A percentile compares a stretch with the other conserved stretches of the same genome.
Conservation (phyloP, 1,140 invertebrate species). For the Zaprionus ornatus region DNA sequence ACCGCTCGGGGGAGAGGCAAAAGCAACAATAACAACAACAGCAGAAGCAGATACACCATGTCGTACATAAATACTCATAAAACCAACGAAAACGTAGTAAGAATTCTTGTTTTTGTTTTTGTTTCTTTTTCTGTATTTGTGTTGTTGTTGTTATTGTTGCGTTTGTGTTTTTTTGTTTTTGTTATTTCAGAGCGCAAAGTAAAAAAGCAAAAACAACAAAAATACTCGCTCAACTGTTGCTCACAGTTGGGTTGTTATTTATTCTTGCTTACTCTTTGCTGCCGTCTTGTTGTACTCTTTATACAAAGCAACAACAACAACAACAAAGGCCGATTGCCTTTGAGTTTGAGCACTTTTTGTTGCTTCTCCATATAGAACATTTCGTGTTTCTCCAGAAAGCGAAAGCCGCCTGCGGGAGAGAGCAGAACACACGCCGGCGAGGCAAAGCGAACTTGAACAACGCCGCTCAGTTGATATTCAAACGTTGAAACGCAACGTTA, state of each 20-base stretch:
- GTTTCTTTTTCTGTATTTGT: conserved; percentile 1
- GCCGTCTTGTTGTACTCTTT: conserved; percentile 35
- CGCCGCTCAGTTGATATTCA: conserved; percentile 61
- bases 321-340: conserved; percentile 9
- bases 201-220: not conserved
- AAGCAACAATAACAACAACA: conserved; percentile 26
- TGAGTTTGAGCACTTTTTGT: conserved; percentile 19
- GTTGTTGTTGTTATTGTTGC: conserved; percentile 13
- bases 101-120: conserved; percentile 18
- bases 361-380: not conserved
- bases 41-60: not conserved
- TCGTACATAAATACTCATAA: conserved; percentile 21
- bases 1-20: conserved; percentile 16
- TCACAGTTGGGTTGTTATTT: conserved; percentile 50
- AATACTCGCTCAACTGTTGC: conserved; percentile 49
- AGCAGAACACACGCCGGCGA: too few relatives aligned
- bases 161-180: conserved; percentile 3
- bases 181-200: conserved; percentile 37
- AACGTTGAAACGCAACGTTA: conserved; percentile 55
- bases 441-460: conserved; percentile 28
- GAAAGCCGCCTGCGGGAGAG: conserved; percentile 48
- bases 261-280: conserved; percentile 55
- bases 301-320: conserved; percentile 7
- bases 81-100: conserved; percentile 36
- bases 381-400: conserved; percentile 64